Evolutionary conservation across 2,888 invertebrate species (phyloP).

Genomic region (Gastrophysa polygoni): DNA sequence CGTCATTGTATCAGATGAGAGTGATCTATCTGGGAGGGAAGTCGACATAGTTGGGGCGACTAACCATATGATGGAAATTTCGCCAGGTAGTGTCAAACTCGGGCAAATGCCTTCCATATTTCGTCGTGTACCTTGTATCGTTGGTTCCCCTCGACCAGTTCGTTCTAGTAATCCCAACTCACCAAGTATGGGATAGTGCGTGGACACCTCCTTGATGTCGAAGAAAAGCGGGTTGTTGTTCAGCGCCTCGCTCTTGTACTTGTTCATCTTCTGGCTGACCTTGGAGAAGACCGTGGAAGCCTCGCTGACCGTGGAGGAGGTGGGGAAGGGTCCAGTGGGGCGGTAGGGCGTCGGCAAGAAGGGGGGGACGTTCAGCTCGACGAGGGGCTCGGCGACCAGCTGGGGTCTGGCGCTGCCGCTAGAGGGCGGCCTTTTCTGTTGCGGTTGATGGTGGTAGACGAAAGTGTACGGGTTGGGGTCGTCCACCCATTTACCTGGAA

Average conservation of each 20-base stretch:
- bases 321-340: constrained; percentile 50
- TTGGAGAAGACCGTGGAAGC: constrained; percentile 54
- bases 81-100: too few species aligned
- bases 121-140: too few species aligned
- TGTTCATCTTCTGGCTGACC: constrained; percentile 48
- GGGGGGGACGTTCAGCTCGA: constrained; percentile 43
- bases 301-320: constrained; percentile 55
- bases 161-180: too few species aligned
- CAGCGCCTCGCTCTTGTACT: constrained; percentile 37
- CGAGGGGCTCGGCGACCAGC: constrained; percentile 37
- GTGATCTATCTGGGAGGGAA: too few species aligned
- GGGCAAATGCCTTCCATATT: too few species aligned
- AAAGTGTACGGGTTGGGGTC: constrained; percentile 38
- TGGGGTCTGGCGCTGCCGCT: constrained; percentile 30
- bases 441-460: constrained; percentile 23
- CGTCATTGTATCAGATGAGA: too few species aligned
- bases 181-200: constrained; percentile 56
- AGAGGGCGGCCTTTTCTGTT: background rate
- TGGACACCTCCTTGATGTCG: constrained; percentile 57
- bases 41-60: too few species aligned
- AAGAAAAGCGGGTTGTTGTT: constrained; percentile 46
- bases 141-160: too few species aligned
- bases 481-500: constrained; percentile 45
- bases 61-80: too few species aligned
- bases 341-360: constrained; percentile 57